Evolutionary conservation across 2,797 vertebrate species (phyloP), one percentile per base, ranked within the genome.

Genomic region (Darevskia nairensis): DNA sequence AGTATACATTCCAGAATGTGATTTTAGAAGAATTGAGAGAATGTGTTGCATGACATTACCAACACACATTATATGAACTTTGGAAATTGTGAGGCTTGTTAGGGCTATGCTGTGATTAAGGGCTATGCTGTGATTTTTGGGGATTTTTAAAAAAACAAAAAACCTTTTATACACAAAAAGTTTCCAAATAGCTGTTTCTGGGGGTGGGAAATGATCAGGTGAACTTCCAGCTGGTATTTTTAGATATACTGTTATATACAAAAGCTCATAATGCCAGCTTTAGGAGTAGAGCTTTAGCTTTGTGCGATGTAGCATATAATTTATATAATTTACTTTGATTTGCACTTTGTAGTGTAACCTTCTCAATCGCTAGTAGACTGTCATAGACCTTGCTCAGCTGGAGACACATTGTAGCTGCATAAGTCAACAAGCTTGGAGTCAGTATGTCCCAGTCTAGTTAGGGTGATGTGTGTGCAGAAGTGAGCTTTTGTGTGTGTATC

Each of bases 141-240:
- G 8, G 10, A 10, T 90, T 71, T 84, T 76, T 29, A 6, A 82
- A 46, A 21, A 72, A 35, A 35, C 35, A 66, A 35, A 35, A 35
- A 35, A 29, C 69, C 32, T 84, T 84, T 55, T 85, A 3, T 79
- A 32, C 11, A 83, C 72, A 32, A 68, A 0, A 50, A 23, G 90
- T 91, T 89, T 89, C 66, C 88, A 91, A 93, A 90, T 77, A 92
- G 3, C 32, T 89, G n/a, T 41, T 80, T 76, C n/a, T 91, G 59
- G 46, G 69, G 86, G 50, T 55, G 50, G 69, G 35, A 92, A 90
- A 82, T n/a, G 84, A 80, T 80, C 87, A 74, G 90, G 72, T 81
- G 84, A 90, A 90, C 78, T 9, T 88, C 39, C n/a, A 75, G 10
- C 80, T 66, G 74, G 86, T 94, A 89, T 89, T 93, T 94, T 91